Conservation (phyloP, 2,888 invertebrate genomes). For the Saturnia japonica region DNA sequence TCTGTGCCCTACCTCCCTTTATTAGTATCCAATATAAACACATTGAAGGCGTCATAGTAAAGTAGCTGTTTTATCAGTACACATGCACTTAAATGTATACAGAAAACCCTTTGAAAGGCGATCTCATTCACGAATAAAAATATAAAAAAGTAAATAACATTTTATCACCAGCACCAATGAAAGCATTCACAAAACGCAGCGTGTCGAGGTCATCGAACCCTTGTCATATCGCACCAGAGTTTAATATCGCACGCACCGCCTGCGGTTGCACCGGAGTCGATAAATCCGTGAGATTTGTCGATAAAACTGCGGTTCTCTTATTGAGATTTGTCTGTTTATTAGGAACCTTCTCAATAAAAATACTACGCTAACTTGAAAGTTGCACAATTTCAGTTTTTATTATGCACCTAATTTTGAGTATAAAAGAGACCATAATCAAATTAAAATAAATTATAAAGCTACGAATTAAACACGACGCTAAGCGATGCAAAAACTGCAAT, state of each 20-base stretch:
- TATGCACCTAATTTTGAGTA: too few relatives aligned
- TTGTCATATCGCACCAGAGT: constrained; percentile 71
- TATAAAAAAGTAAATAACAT: constrained; percentile 26
- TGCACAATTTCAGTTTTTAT: too few relatives aligned
- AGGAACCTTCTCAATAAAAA: too few relatives aligned
- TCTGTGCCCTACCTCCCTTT: too few relatives aligned
- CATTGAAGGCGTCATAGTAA: background rate
- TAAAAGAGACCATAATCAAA: too few relatives aligned
- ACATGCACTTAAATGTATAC: constrained; percentile 15
- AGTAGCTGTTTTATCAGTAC: background rate
- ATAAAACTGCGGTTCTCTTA: constrained; percentile 26
- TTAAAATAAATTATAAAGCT: too few relatives aligned
- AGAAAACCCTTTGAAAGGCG: constrained; percentile 26
- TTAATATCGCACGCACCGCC: constrained; percentile 67
- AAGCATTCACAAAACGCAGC: constrained; percentile 49
- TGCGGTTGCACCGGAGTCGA: constrained; percentile 33
- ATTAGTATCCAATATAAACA: background rate
- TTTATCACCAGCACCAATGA: constrained; percentile 50
- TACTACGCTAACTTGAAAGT: too few relatives aligned
- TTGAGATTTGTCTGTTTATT: background rate
- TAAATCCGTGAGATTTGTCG: constrained; percentile 34
- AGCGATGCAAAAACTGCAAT: too few relatives aligned
- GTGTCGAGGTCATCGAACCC: constrained; percentile 57
- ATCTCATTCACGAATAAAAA: constrained; percentile 24
- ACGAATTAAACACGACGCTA: too few relatives aligned